These are phyloP conservation scores for Petroica traversi DNA, from an alignment of 2,113 vertebrate species.

Conservation along the genomic window DNA sequence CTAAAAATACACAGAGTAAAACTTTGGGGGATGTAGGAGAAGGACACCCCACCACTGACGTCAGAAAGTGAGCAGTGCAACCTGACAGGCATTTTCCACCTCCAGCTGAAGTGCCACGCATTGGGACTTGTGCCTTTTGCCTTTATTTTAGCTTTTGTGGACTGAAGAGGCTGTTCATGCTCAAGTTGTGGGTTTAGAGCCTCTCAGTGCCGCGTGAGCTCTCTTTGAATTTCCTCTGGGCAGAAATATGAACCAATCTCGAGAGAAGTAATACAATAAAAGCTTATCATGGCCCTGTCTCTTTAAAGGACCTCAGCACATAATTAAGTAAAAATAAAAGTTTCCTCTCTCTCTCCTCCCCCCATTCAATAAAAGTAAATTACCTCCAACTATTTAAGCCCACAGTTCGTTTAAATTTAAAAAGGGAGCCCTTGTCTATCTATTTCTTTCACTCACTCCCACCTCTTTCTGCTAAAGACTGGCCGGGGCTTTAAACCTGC, in stretches of 20 bases:
- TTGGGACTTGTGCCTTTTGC: background rate
- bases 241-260: constrained; percentile 23
- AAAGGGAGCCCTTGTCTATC: constrained; percentile 52
- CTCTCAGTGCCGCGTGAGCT: fast-evolving
- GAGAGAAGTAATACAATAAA: background rate
- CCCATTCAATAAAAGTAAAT: constrained; percentile 62
- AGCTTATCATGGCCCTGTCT: background rate
- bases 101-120: background rate
- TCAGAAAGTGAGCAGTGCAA: background rate
- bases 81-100: background rate
- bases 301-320: constrained; percentile 27
- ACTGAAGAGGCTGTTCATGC: background rate
- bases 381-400: constrained; percentile 58
- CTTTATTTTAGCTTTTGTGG: background rate
- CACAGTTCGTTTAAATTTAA: constrained; percentile 43
- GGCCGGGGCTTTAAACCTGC: constrained; percentile 68
- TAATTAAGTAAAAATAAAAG: constrained; percentile 60
- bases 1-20: background rate
- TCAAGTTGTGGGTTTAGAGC: background rate
- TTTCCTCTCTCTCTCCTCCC: background rate
- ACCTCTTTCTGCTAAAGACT: constrained; percentile 50
- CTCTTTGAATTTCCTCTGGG: background rate
- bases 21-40: background rate
- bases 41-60: background rate
- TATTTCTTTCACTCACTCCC: constrained; percentile 45